These are phyloP conservation scores for Macaria liturata DNA, from an alignment of 2,888 invertebrate species.

Conservation along the genomic window DNA sequence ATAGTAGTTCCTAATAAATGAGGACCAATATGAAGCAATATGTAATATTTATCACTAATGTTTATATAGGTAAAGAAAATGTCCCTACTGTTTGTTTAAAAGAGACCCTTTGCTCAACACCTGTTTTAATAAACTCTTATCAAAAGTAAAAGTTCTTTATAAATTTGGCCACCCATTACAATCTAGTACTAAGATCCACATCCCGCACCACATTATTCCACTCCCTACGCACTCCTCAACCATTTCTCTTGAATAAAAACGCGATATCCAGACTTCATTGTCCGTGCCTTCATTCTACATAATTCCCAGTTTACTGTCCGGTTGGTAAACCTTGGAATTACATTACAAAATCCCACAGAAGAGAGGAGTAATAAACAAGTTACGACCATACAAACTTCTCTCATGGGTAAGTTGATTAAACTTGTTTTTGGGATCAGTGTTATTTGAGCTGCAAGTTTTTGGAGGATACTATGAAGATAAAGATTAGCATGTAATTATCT, in stretches of 20 bases:
- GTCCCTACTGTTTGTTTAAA: too few species aligned
- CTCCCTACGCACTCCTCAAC: conserved; percentile 2
- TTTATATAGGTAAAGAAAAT: too few species aligned
- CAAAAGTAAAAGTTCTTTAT: background rate
- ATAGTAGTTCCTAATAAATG: too few species aligned
- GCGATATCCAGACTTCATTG: conserved; percentile 24
- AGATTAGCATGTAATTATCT: background rate
- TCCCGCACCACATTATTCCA: background rate
- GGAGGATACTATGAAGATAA: background rate
- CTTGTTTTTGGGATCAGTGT: conserved; percentile 17
- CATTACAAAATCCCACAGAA: conserved; percentile 28
- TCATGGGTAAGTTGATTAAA: conserved; percentile 21
- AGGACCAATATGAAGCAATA: too few species aligned
- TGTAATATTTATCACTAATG: too few species aligned
- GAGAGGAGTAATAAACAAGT: conserved; percentile 25
- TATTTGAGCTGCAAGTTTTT: background rate
- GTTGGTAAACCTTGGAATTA: conserved; percentile 24
- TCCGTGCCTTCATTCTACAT: conserved; percentile 25
- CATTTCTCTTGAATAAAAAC: conserved; percentile 24
- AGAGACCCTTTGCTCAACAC: too few species aligned
- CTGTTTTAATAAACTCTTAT: too few species aligned
- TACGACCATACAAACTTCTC: conserved; percentile 21
- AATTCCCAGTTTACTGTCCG: conserved; percentile 28
- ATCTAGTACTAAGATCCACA: background rate
- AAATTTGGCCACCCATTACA: too few species aligned